Evolutionary conservation across 2,888 invertebrate species (phyloP).

Genomic region (Drosophila seclusa): DNA sequence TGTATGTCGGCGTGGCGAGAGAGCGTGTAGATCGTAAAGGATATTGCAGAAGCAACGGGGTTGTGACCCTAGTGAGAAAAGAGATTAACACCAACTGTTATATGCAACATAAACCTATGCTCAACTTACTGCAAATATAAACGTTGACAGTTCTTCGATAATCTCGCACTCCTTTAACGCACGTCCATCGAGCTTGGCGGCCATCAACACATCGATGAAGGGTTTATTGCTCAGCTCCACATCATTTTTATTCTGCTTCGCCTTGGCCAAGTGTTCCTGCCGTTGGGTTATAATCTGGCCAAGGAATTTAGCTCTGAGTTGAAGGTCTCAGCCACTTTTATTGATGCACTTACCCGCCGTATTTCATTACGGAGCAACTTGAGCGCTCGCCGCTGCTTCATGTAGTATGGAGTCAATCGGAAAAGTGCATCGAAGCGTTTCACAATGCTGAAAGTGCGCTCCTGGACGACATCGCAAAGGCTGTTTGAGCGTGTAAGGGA

Average conservation of each 20-base stretch:
- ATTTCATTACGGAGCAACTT: constrained; percentile 79
- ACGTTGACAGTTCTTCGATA: constrained; percentile 81
- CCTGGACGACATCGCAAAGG: constrained; percentile 74
- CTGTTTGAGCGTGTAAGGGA: constrained; percentile 21
- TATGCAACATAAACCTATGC: background rate
- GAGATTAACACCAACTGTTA: background rate
- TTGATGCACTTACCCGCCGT: constrained; percentile 49
- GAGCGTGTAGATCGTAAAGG: constrained; percentile 86
- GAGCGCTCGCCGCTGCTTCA: constrained; percentile 76
- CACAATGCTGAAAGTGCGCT: constrained; percentile 77
- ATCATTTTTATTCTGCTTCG: background rate
- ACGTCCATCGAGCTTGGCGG: constrained; percentile 71
- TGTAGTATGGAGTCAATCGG: constrained; percentile 69
- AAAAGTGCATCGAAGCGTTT: constrained; percentile 79
- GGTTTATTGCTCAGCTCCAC: constrained; percentile 46
- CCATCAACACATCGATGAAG: constrained; percentile 77
- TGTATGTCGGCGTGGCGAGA: constrained; percentile 86
- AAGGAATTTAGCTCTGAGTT: background rate
- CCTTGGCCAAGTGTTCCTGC: constrained; percentile 39
- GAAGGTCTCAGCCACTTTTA: background rate
- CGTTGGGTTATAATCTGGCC: constrained; percentile 65
- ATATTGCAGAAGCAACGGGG: constrained; percentile 86
- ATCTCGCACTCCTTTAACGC: constrained; percentile 73
- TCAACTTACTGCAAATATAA: constrained; percentile 77
- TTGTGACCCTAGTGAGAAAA: constrained; percentile 85